Base-by-base conservation (phyloP, 2,888 invertebrate species). In the Reticulitermes lucifugus region DNA sequence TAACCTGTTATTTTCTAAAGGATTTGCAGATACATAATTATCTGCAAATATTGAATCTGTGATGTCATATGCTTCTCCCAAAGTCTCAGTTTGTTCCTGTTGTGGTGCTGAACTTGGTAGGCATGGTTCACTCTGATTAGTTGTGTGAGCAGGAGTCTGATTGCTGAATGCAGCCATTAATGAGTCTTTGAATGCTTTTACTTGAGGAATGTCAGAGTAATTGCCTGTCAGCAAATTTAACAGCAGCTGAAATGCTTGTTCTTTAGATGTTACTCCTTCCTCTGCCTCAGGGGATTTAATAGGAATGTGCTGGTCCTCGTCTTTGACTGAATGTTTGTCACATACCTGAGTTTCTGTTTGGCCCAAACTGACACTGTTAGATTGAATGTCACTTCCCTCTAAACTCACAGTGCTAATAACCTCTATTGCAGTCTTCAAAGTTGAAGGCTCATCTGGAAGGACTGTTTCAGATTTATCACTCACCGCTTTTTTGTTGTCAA, bases 401-500 rank as follows among this genome's bases (percentile, higher is more conserved):
- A 81, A 41, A 81, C 81, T 81, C 41, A n/a, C 46, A 81, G 81
- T 29, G 65, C 43, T 25, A 65, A 43, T 25, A 70, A 65, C 21
- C 65, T 81, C n/a, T 41, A 43, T 43, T 43, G 81, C 81, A 65
- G 41, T 81, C 70, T 70, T 70, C 81, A 70, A 43, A 43, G 46
- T 70, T 79, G 79, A 29, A 60, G 81, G 81, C 65, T 22, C 81
- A 25, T 81, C 82, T 81, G 85, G 65, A 70, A 84, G 85, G 84
- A 77, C 35, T 77, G 84, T 73, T 46, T 86, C 87, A 85, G 83
- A 80, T 79, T 86, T 83, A 65, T 84, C 81, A 87, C 87, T 87
- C 87, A 87, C 87, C 87, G 86, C 87, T 87, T 87, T 87, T 70
- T 43, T 59, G 81, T 46, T 70, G 81, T 81, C 81, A 70, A 81